Base-by-base conservation (phyloP, 30 jellyfish, hydroid and myxozoan genomes). In the Clytia hemisphaerica region DNA sequence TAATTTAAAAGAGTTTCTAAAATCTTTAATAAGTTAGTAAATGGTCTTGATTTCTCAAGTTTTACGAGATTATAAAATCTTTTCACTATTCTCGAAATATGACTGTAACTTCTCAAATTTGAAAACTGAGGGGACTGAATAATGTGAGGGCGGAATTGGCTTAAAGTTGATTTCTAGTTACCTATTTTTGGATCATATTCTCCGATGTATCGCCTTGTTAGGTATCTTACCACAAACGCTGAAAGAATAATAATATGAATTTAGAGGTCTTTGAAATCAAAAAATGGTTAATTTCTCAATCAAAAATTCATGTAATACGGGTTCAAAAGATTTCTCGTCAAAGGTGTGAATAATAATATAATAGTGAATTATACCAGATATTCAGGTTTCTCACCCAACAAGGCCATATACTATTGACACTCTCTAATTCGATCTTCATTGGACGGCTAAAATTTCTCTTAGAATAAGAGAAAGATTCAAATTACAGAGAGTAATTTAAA, bases 151-250 rank as follows among this genome's bases (percentile, higher is more conserved):
- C 14, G 53, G 53, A 7, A 7, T 40, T 40, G 53, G 10, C n/a
- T 10, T 7, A 7, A 40, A 7, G n/a, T n/a, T n/a, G n/a, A n/a
- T 40, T 7, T 7, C n/a, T 40, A 2, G 55, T 28, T 40, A 69
- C 81, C 81, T 45, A 69, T 16, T 5, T 35, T 33, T 15, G 81
- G 81, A 37, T 69, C 81, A 54, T 69, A 69, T 45, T 69, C 81
- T 2, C 81, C 81, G 33, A 69, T 69, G 2, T 45, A 69, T 35
- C 81, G 72, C 28, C 81, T 47, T 31, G 81, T 69, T 4, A 69
- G 74, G 54, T 69, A 69, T 4, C 81, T 51, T 28, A 69, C 81
- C 21, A 69, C 50, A 50, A 69, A 25, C 3, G 81, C 81, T 69
- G 35, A 21, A 45, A 69, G 25, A 9, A n/a, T 16, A 40, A 34